These are phyloP conservation scores for Pristiophorus japonicus DNA, from an alignment of 2,113 vertebrate genomes.

Conservation along the genomic window DNA sequence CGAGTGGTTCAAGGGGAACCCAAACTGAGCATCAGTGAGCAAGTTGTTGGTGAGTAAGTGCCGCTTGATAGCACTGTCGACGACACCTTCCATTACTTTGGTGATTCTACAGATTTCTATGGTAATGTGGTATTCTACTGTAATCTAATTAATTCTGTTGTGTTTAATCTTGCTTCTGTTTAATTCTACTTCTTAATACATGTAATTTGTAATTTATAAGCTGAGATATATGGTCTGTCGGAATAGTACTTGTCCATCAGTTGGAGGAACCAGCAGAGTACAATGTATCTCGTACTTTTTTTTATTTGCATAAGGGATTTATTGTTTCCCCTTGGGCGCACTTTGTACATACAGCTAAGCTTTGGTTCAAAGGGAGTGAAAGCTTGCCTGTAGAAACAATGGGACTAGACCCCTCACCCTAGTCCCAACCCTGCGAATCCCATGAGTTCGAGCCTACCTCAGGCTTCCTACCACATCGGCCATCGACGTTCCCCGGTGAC, in stretches of 20 bases:
- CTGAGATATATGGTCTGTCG: background rate
- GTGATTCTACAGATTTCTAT: too few species aligned
- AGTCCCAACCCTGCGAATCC: too few species aligned
- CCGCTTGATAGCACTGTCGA: too few species aligned
- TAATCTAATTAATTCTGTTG: background rate
- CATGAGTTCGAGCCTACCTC: too few species aligned
- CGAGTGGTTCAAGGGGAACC: too few species aligned
- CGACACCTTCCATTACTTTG: too few species aligned
- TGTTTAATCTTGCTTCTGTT: background rate
- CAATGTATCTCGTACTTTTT: background rate
- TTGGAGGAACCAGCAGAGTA: background rate
- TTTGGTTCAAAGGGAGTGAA: background rate
- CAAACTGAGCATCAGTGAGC: too few species aligned
- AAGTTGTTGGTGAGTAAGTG: too few species aligned
- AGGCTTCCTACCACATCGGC: too few species aligned
- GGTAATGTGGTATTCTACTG: background rate
- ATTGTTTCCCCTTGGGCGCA: background rate
- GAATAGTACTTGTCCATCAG: background rate
- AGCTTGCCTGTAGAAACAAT: background rate
- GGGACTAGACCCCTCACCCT: too few species aligned
- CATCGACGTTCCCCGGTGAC: too few species aligned
- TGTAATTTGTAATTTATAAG: background rate
- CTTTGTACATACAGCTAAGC: background rate
- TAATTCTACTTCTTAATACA: background rate
- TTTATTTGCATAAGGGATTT: background rate